Evolutionary conservation across 2,797 vertebrate species (phyloP).

Genomic region (Lacerta viridis): DNA sequence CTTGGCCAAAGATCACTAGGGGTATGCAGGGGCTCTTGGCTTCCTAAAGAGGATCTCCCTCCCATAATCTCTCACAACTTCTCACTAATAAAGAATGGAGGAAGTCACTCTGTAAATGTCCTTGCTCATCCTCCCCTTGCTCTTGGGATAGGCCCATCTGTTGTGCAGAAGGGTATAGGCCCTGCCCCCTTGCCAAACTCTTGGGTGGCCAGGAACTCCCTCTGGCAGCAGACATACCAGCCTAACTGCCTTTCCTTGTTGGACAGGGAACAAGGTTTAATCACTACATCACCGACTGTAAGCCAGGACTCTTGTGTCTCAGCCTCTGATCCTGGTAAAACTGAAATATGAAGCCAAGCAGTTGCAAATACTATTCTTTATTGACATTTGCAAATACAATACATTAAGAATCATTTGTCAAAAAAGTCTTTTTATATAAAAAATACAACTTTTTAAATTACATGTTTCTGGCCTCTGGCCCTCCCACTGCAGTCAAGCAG

Average conservation of each 20-base stretch:
- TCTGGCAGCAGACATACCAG: background rate
- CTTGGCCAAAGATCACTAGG: too few relatives aligned
- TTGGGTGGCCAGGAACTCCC: background rate
- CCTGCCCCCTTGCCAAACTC: background rate
- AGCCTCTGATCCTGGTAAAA: background rate
- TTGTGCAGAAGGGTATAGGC: background rate
- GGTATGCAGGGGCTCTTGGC: too few relatives aligned
- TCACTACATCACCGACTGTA: background rate
- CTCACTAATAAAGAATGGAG: too few relatives aligned
- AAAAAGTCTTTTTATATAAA: slow-evolving; percentile 26
- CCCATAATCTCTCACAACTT: too few relatives aligned
- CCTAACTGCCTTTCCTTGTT: background rate
- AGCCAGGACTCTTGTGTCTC: background rate
- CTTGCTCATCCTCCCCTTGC: background rate
- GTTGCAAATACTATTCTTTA: slow-evolving; percentile 43
- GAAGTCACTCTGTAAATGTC: too few relatives aligned
- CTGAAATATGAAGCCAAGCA: background rate
- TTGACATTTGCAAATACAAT: slow-evolving; percentile 44
- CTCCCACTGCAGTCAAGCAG: background rate
- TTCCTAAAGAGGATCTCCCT: too few relatives aligned
- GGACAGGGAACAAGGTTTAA: background rate
- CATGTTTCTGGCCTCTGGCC: background rate
- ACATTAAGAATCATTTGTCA: slow-evolving; percentile 40
- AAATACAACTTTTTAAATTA: slow-evolving; percentile 46
- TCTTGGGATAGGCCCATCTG: background rate